phyloP scores from a whole-genome alignment of 1,140 invertebrate species.

The Ceratina australensis region DNA sequence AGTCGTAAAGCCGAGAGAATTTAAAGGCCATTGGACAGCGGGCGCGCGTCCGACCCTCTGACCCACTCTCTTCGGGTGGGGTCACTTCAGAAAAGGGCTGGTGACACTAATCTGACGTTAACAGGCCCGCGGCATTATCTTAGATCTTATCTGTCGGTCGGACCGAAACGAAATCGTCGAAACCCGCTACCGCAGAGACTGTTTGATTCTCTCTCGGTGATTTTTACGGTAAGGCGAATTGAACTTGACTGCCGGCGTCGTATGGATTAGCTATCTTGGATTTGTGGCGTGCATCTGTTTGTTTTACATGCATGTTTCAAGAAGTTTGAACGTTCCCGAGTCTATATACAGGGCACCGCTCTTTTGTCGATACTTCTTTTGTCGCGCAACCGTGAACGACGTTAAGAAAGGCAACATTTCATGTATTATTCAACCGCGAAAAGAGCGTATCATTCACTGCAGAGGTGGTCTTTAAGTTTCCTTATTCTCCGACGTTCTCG shows the following conservation, averaged over 20 bases:
- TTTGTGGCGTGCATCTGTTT: conserved; percentile 7
- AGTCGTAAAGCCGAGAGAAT: conserved; percentile 42
- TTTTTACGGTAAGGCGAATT: too few relatives aligned
- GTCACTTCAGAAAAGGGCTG: conserved; percentile 49
- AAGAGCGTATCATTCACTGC: neutral
- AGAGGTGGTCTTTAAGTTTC: conserved; percentile 19
- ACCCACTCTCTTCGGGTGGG: conserved; percentile 55
- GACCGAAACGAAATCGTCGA: conserved; percentile 10
- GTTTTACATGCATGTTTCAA: conserved; percentile 23
- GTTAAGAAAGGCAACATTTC: conserved; percentile 30
- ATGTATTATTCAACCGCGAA: conserved; percentile 30
- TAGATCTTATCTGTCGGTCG: conserved; percentile 61
- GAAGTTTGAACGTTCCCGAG: neutral
- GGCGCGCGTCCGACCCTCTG: conserved; percentile 59
- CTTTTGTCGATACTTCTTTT: conserved; percentile 24
- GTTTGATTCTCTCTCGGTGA: too few relatives aligned
- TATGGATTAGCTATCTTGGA: neutral
- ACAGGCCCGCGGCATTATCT: conserved; percentile 51
- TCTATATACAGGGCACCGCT: conserved; percentile 16
- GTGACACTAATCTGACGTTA: conserved; percentile 71
- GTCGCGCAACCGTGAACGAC: conserved; percentile 17
- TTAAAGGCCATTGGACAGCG: conserved; percentile 49
- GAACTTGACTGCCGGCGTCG: too few relatives aligned
- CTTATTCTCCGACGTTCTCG: neutral
- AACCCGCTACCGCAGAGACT: too few relatives aligned